These are phyloP conservation scores for Agelaius tricolor DNA, from an alignment of 2,113 vertebrate genomes.

Conservation along the genomic window DNA sequence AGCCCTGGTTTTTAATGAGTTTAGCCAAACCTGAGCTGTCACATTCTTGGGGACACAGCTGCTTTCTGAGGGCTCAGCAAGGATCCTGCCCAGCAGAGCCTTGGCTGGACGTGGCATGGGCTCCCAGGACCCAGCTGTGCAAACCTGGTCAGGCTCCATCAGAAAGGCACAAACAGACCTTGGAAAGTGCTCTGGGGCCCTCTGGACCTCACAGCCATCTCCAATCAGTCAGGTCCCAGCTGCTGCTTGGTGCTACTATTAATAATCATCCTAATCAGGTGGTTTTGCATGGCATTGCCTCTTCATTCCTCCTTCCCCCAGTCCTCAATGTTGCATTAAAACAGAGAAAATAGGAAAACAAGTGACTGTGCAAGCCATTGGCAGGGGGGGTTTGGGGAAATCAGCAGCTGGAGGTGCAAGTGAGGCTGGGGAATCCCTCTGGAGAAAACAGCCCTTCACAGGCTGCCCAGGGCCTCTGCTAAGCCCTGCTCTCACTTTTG, in stretches of 20 bases:
- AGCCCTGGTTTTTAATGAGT: not conserved
- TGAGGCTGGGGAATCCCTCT: not conserved
- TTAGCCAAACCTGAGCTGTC: not conserved
- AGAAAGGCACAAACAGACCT: not conserved
- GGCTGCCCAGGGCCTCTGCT: not conserved
- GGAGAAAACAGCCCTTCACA: not conserved
- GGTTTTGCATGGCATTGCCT: not conserved
- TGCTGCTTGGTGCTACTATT: not conserved
- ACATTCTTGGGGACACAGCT: not conserved
- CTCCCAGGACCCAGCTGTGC: not conserved
- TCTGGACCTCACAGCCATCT: not conserved
- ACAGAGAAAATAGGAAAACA: not conserved
- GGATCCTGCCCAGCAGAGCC: not conserved
- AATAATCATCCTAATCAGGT: not conserved
- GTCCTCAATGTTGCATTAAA: not conserved
- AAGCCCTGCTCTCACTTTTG: not conserved
- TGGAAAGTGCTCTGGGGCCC: not conserved
- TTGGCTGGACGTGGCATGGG: not conserved
- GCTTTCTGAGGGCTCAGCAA: not conserved
- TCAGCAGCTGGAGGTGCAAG: not conserved
- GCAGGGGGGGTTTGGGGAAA: not conserved
- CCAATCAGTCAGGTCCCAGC: not conserved
- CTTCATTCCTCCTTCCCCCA: not conserved
- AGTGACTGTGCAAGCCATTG: not conserved
- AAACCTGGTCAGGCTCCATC: not conserved